A percentile compares a stretch with the other conserved stretches of the same genome.
phyloP scores from a whole-genome alignment of 2,797 vertebrate genomes.

The Pelodytes ibericus region DNA sequence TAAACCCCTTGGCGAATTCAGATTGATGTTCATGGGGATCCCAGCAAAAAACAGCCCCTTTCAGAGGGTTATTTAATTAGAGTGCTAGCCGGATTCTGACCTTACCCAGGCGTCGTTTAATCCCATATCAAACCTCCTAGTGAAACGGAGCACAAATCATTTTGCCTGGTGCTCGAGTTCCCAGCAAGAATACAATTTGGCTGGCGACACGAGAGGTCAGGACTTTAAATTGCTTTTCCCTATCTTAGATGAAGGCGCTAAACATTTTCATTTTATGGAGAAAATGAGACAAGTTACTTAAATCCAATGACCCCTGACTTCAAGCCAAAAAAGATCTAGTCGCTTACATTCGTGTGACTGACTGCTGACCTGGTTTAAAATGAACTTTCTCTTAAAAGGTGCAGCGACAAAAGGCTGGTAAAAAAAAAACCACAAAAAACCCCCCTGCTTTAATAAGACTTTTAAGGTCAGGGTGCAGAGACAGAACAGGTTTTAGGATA shows the following conservation, averaged over 20 bases:
- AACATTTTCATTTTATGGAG: constrained; percentile 54
- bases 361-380: not conserved
- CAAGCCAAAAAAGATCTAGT: constrained; percentile 29
- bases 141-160: constrained; percentile 39
- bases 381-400: constrained; percentile 17
- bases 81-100: not conserved
- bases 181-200: constrained; percentile 47
- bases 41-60: not conserved
- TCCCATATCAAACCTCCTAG: not conserved
- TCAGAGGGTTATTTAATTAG: not conserved
- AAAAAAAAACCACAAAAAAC: too few relatives aligned
- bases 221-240: constrained; percentile 52
- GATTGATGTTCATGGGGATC: not conserved
- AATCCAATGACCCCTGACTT: constrained; percentile 44
- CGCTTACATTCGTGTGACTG: constrained; percentile 27
- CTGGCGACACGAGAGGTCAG: constrained; percentile 45
- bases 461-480: too few relatives aligned
- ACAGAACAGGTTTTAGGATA: too few relatives aligned
- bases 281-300: constrained; percentile 52
- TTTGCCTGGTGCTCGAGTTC: constrained; percentile 19
- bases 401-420: not conserved
- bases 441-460: too few relatives aligned
- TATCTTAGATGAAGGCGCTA: constrained; percentile 50
- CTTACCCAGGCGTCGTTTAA: constrained; percentile 18
- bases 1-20: not conserved